Base-by-base conservation (phyloP, 1,140 invertebrate species). In the Drosophila tristis region DNA sequence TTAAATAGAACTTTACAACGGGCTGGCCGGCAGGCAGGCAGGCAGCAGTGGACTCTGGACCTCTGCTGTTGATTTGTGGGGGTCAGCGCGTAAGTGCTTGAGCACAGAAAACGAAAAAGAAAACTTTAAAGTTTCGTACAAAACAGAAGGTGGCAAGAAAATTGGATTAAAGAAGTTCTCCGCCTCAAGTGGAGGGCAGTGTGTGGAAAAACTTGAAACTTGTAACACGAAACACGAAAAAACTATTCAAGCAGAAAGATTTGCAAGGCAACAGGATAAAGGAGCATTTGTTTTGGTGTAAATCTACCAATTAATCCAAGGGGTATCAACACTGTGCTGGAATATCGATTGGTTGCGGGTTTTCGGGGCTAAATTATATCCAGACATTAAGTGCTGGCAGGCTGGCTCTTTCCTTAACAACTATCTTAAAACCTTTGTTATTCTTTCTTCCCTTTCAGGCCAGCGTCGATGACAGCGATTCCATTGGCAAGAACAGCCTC, bases 401-500 rank as follows among this genome's bases (percentile, higher is more conserved):
- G 16, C 16, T 16, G 0, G 20, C 20, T 20, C 26, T 25, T 25
- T 3, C 23, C 23, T 25, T 25, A 25, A 25, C 2, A 25, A 25
- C 23, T 25, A 25, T 23, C 23, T 1, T 4, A 2, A 23, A 25
- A 25, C 23, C 20, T 20, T 20, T 20, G 2, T 20, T 20, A 20
- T 20, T 25, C 2, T 25, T 25, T 25, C 23, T 25, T 25, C 23
- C 23, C 0, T 25, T 25, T 0, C 49, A 90, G 86, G 90, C 91
- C 74, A 90, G 71, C 50, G 92, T 92, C 54, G 92, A 93, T 66
- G 92, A 93, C 78, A 92, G 78, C 66, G 90, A 91, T 67, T 92
- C 91, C 48, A 93, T 92, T 74, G 92, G 92, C 72, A 93, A 93
- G 74, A 92, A 90, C 59, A 92, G 92, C 49, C 79, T 93, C 5